A percentile compares a stretch with the other conserved stretches of the same genome.
These are phyloP conservation scores for Porites cylindrica DNA, from an alignment of 92 coral and sea anemone species.

Conservation along the genomic window DNA sequence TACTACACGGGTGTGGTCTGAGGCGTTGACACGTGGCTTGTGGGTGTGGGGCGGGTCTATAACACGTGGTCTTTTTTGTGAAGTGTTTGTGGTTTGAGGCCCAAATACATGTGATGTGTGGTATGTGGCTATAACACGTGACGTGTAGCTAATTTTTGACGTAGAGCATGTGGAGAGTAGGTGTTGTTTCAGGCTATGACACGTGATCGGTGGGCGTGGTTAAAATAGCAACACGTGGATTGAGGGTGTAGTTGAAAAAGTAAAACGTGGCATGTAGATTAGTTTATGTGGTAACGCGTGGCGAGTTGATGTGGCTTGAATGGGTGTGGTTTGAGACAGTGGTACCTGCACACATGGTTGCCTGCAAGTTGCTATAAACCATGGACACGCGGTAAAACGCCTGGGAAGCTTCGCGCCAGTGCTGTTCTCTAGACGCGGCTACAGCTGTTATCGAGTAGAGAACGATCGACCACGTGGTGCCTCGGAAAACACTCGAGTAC, in stretches of 20 bases:
- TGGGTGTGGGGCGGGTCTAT: background rate
- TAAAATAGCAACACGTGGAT: background rate
- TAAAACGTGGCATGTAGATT: no score
- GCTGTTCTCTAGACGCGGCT: conserved; percentile 89
- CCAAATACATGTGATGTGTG: background rate
- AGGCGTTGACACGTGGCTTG: background rate
- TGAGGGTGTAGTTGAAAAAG: background rate
- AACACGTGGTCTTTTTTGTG: no score
- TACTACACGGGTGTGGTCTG: background rate
- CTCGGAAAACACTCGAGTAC: conserved; percentile 76
- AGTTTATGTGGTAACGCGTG: background rate
- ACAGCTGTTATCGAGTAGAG: conserved; percentile 80
- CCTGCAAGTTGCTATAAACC: conserved; percentile 86
- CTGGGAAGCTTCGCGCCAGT: conserved; percentile 91
- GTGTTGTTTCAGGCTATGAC: background rate
- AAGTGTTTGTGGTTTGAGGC: no score
- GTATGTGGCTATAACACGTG: background rate
- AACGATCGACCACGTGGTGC: conserved; percentile 80
- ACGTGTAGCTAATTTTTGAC: background rate
- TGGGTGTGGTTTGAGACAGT: background rate
- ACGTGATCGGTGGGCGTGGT: background rate
- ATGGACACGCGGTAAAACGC: conserved; percentile 90
- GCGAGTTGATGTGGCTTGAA: background rate
- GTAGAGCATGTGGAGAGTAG: background rate
- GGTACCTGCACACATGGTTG: conserved; percentile 76